These are phyloP conservation scores for Heteromyza rotundicornis DNA, from an alignment of 2,888 invertebrate species.

Conservation along the genomic window DNA sequence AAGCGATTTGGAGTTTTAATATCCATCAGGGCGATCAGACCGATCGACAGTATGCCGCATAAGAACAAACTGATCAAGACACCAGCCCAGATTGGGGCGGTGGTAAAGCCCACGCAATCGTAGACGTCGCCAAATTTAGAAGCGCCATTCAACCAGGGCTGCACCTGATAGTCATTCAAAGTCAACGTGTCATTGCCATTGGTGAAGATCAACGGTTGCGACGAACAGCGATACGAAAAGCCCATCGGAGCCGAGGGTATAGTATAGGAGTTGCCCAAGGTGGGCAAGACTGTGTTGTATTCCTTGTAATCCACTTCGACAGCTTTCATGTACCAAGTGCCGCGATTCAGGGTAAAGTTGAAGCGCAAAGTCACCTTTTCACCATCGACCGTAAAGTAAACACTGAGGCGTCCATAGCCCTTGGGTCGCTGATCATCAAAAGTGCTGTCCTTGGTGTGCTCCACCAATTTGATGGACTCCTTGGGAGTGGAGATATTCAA, in stretches of 20 bases:
- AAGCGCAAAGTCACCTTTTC: constrained; percentile 66
- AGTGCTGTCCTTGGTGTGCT: constrained; percentile 51
- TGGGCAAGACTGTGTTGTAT: constrained; percentile 40
- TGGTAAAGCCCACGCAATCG: constrained; percentile 90
- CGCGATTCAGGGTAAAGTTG: constrained; percentile 64
- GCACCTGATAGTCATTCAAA: constrained; percentile 67
- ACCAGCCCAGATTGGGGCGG: constrained; percentile 91
- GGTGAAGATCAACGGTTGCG: constrained; percentile 63
- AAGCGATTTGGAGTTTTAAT: constrained; percentile 97
- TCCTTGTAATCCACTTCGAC: constrained; percentile 66
- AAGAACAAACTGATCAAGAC: constrained; percentile 81
- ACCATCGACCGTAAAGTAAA: constrained; percentile 48
- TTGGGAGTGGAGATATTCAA: constrained; percentile 54
- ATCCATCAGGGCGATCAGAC: constrained; percentile 85
- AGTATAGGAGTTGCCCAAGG: constrained; percentile 47
- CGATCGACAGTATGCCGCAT: constrained; percentile 77
- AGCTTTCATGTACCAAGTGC: constrained; percentile 67
- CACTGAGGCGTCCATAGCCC: constrained; percentile 51
- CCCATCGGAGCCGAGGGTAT: constrained; percentile 66
- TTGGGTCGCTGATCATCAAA: constrained; percentile 52
- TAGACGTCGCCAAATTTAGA: constrained; percentile 76
- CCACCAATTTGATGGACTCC: constrained; percentile 41
- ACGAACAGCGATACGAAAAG: constrained; percentile 67
- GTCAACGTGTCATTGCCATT: constrained; percentile 64
- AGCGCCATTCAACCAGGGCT: constrained; percentile 65